Evolutionary conservation across 2,113 vertebrate genomes (phyloP), one percentile per base, ranked within the genome.

Genomic region (Paraplagusia blochii): DNA sequence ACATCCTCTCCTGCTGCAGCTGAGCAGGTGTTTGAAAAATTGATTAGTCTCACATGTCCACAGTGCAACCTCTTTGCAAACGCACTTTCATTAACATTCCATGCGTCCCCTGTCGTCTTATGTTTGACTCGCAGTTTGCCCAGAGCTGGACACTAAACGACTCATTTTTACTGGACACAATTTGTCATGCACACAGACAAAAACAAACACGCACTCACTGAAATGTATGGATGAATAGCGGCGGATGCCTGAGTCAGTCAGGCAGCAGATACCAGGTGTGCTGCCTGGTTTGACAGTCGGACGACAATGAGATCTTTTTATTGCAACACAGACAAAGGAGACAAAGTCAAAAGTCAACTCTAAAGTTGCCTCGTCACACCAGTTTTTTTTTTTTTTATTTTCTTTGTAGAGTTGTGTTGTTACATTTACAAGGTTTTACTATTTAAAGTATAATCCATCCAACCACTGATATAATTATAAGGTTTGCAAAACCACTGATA

Each of bases 1-100:
- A 43, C 11, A 46, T 47, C 60, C 51, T 44, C 45, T 13, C 51
- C 14, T 8, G 33, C 59, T 61, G 39, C 5, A 18, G 22, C 43
- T n/a, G 40, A 71, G 69, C 72, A 80, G 77, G 76, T 81, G 63
- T 53, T 65, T 70, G 42, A 17, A n/a, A n/a, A 49, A 74, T 76
- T 71, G 22, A 51, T 18, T 8, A 18, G 12, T 11, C 53, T 38
- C 14, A 19, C 58, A 51, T 50, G 53, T 53, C 61, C 59, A 42
- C 18, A 68, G 74, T 39, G 63, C 16, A 33, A 1, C 35, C n/a
- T 57, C 53, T n/a, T 69, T 54, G 56, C 44, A 55, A 13, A 64
- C 52, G 19, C 33, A 50, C 22, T 50, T 67, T 53, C 48, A 72
- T 58, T 65, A 67, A 71, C 74, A 86, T 77, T 77, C 71, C 68